Percentiles rank a stretch among this genome's conserved stretches.
These are phyloP conservation scores for Blera fallax DNA, from an alignment of 2,888 invertebrate genomes.

Conservation along the genomic window DNA sequence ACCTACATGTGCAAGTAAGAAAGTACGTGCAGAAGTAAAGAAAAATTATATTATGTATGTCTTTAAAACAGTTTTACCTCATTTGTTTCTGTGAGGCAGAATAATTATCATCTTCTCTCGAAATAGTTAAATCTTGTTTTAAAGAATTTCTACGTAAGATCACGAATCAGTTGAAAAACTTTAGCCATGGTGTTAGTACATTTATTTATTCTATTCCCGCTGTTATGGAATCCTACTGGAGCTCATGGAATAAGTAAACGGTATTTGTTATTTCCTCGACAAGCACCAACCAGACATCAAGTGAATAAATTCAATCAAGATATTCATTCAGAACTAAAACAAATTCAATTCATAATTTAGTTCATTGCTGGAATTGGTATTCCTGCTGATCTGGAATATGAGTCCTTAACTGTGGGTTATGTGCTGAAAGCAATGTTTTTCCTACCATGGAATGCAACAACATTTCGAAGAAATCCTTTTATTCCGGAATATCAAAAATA, in stretches of 20 bases:
- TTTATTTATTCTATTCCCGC: neutral
- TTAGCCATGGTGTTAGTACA: conserved; percentile 3
- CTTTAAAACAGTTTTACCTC: neutral
- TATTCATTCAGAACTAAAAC: neutral
- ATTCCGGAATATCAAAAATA: conserved; percentile 76
- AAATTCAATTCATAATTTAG: conserved; percentile 63
- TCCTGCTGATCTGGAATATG: conserved; percentile 78
- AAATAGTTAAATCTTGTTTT: neutral
- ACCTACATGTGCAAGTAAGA: too few species aligned
- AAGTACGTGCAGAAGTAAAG: too few species aligned
- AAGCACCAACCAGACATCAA: conserved; percentile 78
- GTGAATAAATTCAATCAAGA: conserved; percentile 62
- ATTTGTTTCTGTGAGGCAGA: neutral
- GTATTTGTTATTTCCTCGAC: conserved; percentile 78
- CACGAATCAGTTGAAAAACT: neutral
- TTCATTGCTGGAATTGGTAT: conserved; percentile 79
- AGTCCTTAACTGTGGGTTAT: conserved; percentile 77
- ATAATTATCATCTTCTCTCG: conserved; percentile 16
- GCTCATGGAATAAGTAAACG: conserved; percentile 73
- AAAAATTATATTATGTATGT: too few species aligned
- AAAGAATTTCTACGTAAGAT: neutral
- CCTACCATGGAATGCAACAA: conserved; percentile 77
- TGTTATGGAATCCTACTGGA: neutral
- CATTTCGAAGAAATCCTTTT: conserved; percentile 77
- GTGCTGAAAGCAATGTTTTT: conserved; percentile 76